Conservation (phyloP, 2,888 invertebrate species). For the Chrysomela aeneicollis region DNA sequence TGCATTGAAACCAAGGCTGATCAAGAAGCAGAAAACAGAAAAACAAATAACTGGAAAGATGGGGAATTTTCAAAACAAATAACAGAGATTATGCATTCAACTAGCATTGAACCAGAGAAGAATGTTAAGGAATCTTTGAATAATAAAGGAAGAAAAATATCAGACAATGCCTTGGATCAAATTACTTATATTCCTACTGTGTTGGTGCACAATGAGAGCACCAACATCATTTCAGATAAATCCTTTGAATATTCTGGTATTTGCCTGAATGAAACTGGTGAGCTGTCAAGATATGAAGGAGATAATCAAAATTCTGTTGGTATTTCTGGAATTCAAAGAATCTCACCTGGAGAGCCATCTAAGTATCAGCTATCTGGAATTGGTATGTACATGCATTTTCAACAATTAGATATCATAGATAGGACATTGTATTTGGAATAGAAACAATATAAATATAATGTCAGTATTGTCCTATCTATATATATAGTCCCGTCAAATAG, state of each 20-base stretch:
- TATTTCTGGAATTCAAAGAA: slow-evolving; percentile 18
- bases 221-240: neutral
- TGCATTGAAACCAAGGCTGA: too few relatives aligned
- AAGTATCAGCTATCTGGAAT: slow-evolving; percentile 24
- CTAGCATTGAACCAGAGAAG: neutral
- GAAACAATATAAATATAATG: too few relatives aligned
- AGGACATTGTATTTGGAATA: too few relatives aligned
- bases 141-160: too few relatives aligned
- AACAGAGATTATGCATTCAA: too few relatives aligned
- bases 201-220: neutral
- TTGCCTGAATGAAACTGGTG: neutral
- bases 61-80: too few relatives aligned
- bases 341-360: neutral
- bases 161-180: neutral
- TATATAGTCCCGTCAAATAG: too few relatives aligned
- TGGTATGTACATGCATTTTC: slow-evolving; percentile 26
- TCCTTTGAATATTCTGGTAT: neutral
- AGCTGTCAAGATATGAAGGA: neutral
- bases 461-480: too few relatives aligned
- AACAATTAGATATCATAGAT: too few relatives aligned
- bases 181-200: neutral
- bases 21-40: too few relatives aligned
- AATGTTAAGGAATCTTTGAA: neutral
- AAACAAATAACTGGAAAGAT: too few relatives aligned
- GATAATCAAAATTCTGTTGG: neutral